phyloP scores from a whole-genome alignment of 2,113 vertebrate genomes.

The human region DNA sequence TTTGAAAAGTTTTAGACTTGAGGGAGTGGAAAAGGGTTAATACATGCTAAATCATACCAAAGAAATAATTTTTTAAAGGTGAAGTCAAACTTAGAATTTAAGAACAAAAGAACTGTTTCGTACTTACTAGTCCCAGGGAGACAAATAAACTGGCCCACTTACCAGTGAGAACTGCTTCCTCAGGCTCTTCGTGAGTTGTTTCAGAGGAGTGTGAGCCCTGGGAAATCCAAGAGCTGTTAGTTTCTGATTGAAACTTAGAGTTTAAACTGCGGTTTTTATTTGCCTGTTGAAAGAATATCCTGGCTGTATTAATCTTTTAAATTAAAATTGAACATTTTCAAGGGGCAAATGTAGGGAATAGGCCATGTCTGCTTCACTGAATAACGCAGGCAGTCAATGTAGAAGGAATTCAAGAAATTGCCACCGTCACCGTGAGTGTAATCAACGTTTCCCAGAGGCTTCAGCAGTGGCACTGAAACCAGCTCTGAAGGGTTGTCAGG shows the following conservation, averaged over 20 bases:
- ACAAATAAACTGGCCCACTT: conserved; percentile 78
- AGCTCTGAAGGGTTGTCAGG: neutral
- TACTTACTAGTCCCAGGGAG: conserved; percentile 82
- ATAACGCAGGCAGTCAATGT: neutral
- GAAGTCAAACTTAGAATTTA: neutral
- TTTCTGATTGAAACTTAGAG: conserved; percentile 86
- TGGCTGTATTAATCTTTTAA: neutral
- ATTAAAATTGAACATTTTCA: conserved; percentile 2
- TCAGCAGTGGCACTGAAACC: neutral
- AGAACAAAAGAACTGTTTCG: neutral
- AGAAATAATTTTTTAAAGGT: neutral
- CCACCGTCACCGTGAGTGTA: neutral
- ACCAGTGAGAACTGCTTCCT: conserved; percentile 64
- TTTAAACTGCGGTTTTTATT: conserved; percentile 83
- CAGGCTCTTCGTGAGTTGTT: conserved; percentile 82
- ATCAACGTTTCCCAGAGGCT: neutral
- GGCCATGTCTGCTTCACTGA: neutral
- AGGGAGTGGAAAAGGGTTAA: neutral
- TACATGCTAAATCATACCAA: neutral
- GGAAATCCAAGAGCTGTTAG: conserved; percentile 82
- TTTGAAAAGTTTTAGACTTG: neutral
- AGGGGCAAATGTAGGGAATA: neutral
- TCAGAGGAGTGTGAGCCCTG: conserved; percentile 70
- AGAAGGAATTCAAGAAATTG: neutral
- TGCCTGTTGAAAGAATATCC: conserved; percentile 80